Evolutionary conservation across 92 coral and sea anemone genomes (phyloP).

Genomic region (Metridium senile): DNA sequence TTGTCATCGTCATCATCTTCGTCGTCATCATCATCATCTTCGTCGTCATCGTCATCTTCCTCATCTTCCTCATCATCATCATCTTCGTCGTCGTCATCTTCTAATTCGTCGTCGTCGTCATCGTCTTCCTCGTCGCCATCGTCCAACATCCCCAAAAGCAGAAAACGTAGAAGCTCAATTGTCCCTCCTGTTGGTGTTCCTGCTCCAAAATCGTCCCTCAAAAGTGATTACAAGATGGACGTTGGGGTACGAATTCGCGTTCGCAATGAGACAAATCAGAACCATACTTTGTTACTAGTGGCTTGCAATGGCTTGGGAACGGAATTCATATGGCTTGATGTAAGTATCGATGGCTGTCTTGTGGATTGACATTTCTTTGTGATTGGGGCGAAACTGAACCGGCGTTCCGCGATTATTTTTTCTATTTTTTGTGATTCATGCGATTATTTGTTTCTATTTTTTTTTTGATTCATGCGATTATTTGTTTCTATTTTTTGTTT

Average conservation of each 20-base stretch:
- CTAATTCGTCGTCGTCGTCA: slow-evolving; percentile 22
- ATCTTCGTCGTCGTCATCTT: slow-evolving; percentile 20
- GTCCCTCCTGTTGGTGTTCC: slow-evolving; percentile 29
- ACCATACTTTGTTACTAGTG: slow-evolving; percentile 58
- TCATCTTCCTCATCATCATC: slow-evolving; percentile 45
- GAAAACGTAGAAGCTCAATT: slow-evolving; percentile 35
- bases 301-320: slow-evolving; percentile 81
- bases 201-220: slow-evolving; percentile 37
- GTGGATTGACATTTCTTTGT: too few species aligned
- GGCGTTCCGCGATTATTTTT: too few species aligned
- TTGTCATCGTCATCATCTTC: slow-evolving; percentile 34
- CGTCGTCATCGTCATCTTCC: slow-evolving; percentile 39
- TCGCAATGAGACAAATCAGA: slow-evolving; percentile 37
- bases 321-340: slow-evolving; percentile 75
- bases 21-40: slow-evolving; percentile 28
- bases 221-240: slow-evolving; percentile 55
- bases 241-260: slow-evolving; percentile 56
- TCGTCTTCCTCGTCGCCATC: slow-evolving; percentile 39
- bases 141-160: slow-evolving; percentile 6
- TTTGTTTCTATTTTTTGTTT: too few species aligned
- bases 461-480: too few species aligned
- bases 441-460: too few species aligned
- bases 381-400: too few species aligned
- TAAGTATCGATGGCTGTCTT: slow-evolving; percentile 41
- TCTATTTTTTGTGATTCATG: too few species aligned